Percentiles rank a stretch among this genome's conserved stretches.
Conservation (phyloP, 2,113 vertebrate species). For the Choloepus hoffmanni region DNA sequence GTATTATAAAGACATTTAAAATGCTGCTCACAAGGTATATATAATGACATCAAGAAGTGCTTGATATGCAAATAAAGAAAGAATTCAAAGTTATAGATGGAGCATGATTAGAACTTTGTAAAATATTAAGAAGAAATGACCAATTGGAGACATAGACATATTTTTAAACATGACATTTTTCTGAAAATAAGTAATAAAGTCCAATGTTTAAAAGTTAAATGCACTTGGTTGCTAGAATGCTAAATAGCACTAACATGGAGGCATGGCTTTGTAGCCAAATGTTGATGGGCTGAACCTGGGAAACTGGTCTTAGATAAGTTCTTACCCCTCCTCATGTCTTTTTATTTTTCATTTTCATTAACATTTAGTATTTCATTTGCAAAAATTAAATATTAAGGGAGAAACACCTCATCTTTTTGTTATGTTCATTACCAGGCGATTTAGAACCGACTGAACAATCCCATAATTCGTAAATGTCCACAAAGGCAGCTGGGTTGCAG, state of each 20-base stretch:
- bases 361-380: not conserved
- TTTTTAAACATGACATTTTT: not conserved
- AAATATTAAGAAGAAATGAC: not conserved
- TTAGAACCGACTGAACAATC: not conserved
- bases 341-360: not conserved
- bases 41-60: not conserved
- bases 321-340: not conserved
- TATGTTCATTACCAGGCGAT: not conserved
- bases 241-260: too few relatives aligned
- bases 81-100: not conserved
- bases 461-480: not conserved
- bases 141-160: not conserved
- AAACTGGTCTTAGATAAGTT: too few relatives aligned
- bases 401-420: not conserved
- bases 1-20: not conserved
- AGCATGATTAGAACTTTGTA: not conserved
- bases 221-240: not conserved
- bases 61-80: not conserved
- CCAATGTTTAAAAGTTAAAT: not conserved
- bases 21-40: not conserved
- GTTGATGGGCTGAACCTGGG: not conserved
- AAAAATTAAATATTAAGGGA: not conserved
- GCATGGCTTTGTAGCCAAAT: not conserved
- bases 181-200: slow-evolving; percentile 51
- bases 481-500: not conserved